Evolutionary conservation across 2,797 vertebrate species (phyloP).

Genomic region (Eremophila alpestris): DNA sequence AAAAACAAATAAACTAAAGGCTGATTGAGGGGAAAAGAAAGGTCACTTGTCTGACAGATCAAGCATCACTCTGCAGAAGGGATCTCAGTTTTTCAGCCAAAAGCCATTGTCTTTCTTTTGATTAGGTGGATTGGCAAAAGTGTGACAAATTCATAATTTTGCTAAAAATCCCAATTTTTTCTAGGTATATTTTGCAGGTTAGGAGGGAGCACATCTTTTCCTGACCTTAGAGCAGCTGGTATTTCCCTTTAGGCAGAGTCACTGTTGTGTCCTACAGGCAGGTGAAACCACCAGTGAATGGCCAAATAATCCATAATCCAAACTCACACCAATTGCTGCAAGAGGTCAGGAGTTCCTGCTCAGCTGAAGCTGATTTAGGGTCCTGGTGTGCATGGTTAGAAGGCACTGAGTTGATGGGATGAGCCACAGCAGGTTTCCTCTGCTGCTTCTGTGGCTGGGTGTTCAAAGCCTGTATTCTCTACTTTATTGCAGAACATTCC

Average conservation of each 20-base stretch:
- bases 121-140: background rate
- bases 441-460: background rate
- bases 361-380: background rate
- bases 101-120: background rate
- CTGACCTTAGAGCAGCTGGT: background rate
- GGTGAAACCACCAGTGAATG: background rate
- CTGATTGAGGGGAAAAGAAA: background rate
- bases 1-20: constrained; percentile 15
- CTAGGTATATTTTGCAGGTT: background rate
- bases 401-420: background rate
- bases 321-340: background rate
- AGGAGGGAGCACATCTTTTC: background rate
- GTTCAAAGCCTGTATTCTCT: background rate
- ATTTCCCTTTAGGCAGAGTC: background rate
- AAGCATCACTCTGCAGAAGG: background rate
- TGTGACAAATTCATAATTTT: background rate
- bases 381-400: background rate
- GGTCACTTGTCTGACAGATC: background rate
- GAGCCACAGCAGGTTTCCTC: background rate
- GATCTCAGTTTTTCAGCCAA: background rate
- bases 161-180: background rate
- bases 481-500: background rate
- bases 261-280: background rate
- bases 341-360: background rate
- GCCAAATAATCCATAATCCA: background rate